These are phyloP conservation scores for Dendroctonus ponderosae DNA, from an alignment of 1,140 invertebrate species.

Conservation along the genomic window DNA sequence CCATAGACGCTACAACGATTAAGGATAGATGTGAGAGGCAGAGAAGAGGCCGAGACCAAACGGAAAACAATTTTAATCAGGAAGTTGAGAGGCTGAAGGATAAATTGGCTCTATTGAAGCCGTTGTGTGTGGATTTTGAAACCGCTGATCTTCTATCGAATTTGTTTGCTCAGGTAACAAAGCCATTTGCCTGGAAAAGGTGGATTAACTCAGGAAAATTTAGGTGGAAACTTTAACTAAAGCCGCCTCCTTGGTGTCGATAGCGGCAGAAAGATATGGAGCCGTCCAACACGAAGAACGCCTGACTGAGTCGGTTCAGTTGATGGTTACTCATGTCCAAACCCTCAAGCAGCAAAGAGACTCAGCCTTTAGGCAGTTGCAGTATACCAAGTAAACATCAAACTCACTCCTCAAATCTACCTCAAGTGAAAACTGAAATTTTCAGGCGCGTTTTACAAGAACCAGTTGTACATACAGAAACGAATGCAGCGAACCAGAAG, in stretches of 20 bases:
- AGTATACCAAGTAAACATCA: conserved; percentile 47
- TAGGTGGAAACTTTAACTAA: conserved; percentile 45
- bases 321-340: conserved; percentile 49
- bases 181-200: not conserved
- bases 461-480: conserved; percentile 29
- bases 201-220: not conserved
- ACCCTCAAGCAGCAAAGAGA: conserved; percentile 49
- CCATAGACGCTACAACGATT: conserved; percentile 47
- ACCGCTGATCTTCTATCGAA: conserved; percentile 40
- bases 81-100: conserved; percentile 46
- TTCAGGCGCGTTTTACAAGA: conserved; percentile 45
- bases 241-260: conserved; percentile 41
- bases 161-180: conserved; percentile 9
- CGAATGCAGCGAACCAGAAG: conserved; percentile 26
- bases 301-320: conserved; percentile 43
- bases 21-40: conserved; percentile 46
- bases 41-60: conserved; percentile 46
- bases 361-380: conserved; percentile 45
- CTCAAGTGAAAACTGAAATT: not conserved
- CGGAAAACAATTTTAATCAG: conserved; percentile 45
- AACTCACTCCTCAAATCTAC: not conserved
- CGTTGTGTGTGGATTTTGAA: conserved; percentile 46
- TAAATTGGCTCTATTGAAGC: conserved; percentile 42
- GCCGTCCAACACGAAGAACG: conserved; percentile 49
- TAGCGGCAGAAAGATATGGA: conserved; percentile 47